Conservation (phyloP, 2,113 vertebrate genomes). For the Pelvicachromis taeniatus region DNA sequence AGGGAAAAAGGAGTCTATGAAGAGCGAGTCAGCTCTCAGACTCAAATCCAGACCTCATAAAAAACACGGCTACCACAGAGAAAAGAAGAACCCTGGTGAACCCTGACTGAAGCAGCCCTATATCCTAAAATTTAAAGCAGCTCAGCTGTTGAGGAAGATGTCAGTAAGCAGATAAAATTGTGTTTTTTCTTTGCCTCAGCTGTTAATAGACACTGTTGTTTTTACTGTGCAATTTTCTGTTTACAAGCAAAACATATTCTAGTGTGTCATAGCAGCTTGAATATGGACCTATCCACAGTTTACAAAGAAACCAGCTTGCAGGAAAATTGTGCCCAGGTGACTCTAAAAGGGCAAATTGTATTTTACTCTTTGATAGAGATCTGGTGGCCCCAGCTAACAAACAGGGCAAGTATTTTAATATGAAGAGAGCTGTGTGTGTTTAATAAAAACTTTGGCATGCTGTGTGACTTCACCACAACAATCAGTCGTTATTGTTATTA, state of each 20-base stretch:
- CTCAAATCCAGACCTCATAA: slow-evolving; percentile 80
- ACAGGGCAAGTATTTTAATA: neutral
- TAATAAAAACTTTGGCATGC: neutral
- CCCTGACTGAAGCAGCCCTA: neutral
- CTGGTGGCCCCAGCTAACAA: neutral
- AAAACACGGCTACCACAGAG: slow-evolving; percentile 63
- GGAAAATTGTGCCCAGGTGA: neutral
- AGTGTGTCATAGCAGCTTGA: neutral
- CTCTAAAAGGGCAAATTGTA: neutral
- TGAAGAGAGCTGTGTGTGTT: neutral
- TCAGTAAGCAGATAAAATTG: neutral
- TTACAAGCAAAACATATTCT: neutral
- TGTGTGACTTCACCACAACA: neutral
- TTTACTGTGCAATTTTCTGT: neutral
- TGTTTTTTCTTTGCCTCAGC: neutral
- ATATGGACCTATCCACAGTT: neutral
- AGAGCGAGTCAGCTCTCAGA: slow-evolving; percentile 79
- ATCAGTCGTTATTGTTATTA: neutral
- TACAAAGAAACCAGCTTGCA: neutral
- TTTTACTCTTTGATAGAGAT: neutral
- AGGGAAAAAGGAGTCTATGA: slow-evolving; percentile 73
- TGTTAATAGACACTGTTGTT: neutral
- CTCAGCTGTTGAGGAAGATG: neutral
- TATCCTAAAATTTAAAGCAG: neutral
- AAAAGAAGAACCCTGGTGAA: slow-evolving; percentile 36